Percentiles rank a stretch among this genome's conserved stretches.
Evolutionary conservation across 1,140 invertebrate genomes (phyloP).

Genomic region (Magallana gigas): DNA sequence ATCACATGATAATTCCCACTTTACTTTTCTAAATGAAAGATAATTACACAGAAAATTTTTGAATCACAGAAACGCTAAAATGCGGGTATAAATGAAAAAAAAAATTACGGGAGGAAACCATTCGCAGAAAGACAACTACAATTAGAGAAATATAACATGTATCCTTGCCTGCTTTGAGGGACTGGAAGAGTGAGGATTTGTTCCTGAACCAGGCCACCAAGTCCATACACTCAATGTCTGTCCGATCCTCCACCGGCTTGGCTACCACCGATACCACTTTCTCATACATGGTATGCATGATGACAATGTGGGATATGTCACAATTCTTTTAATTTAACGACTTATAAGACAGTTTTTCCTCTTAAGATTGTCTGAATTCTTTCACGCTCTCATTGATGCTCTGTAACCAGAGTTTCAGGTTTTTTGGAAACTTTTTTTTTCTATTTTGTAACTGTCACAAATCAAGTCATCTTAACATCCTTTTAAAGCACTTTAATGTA

Average conservation of each 20-base stretch:
- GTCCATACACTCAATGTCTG: constrained; percentile 67
- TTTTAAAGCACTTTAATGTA: constrained; percentile 12
- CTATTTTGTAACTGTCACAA: not conserved
- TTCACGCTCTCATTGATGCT: no score
- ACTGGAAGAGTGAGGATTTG: constrained; percentile 66
- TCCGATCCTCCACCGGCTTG: constrained; percentile 62
- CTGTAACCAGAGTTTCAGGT: no score
- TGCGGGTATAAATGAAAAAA: no score
- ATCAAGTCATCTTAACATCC: constrained; percentile 6
- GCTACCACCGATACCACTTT: constrained; percentile 65
- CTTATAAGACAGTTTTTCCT: no score
- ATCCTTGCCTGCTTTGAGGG: constrained; percentile 68
- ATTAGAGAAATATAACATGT: not conserved
- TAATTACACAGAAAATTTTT: not conserved
- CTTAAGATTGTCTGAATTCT: no score
- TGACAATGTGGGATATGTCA: not conserved
- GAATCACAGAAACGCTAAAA: not conserved
- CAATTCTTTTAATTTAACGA: not conserved
- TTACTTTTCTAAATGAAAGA: no score
- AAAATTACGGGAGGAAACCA: no score
- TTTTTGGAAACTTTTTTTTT: not conserved
- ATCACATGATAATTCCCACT: no score
- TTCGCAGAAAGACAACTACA: no score
- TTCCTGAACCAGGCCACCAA: constrained; percentile 71
- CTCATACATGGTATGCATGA: constrained; percentile 64